Base-by-base conservation (phyloP, 2,797 vertebrate genomes). In the Coendou prehensilis region DNA sequence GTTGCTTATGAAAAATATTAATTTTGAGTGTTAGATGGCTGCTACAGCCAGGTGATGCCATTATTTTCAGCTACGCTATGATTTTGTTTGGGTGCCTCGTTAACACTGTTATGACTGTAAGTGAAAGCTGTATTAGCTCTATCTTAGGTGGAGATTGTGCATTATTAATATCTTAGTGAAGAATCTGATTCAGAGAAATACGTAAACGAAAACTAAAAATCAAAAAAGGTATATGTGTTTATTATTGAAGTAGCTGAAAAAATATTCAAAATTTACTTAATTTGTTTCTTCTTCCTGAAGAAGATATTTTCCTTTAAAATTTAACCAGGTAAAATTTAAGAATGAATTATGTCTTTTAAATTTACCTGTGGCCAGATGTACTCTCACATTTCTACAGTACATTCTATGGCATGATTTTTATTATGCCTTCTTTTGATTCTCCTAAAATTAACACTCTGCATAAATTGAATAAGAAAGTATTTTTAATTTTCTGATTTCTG, bases 1-100 rank as follows among this genome's bases (percentile, higher is more conserved):
- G 93, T 89, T 92, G 50, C 26, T 85, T 73, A 61, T 88, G 33
- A 2, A 63, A 96, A 94, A 63, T 87, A 78, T 4, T 93, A 73
- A 61, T 92, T 93, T 82, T 47, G 81, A 94, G 37, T 78, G 4
- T 91, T 93, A 54, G 9, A 26, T 85, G 56, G 50, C 64, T 86
- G 67, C 54, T 64, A 1, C 84, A 78, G 64, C 28, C 61, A 78
- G 26, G 79, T 80, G 47, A 76, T 63, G 52, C 1, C 23, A 67
- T 6, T 57, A 89, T 95, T 81, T 96, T 95, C 30, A 75, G 14
- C 11, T 28, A 41, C 47, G 9, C 45, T 75, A 8, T 97, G 75
- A 87, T 91, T 96, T 96, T 86, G 86, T 95, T 89, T 90, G 57
- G 85, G 50, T 89, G n/a, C n/a, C 59, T 90, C 28, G 28, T 87